Conservation (phyloP, 2,797 vertebrate species). For the Oreochromis grahami region DNA sequence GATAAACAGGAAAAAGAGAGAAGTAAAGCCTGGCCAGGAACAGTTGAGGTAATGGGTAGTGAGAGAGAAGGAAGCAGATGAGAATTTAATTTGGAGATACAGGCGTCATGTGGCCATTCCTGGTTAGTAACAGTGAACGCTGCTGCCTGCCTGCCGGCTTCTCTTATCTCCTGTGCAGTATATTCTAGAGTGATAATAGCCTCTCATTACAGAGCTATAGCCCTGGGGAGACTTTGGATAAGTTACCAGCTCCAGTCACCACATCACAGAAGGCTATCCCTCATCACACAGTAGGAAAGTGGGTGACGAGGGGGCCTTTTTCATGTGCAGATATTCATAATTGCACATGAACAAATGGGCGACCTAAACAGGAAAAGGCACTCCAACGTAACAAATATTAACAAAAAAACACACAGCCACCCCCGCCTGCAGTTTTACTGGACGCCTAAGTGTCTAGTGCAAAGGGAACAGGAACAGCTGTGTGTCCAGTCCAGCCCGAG, state of each 20-base stretch:
- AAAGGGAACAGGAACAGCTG: constrained; percentile 58
- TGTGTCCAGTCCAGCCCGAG: constrained; percentile 31
- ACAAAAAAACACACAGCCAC: not conserved
- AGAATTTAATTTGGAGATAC: constrained; percentile 40
- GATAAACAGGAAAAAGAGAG: constrained; percentile 5
- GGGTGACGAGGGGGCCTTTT: not conserved
- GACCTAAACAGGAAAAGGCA: not conserved
- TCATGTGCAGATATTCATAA: not conserved
- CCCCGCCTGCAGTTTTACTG: constrained; percentile 48
- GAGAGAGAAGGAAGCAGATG: constrained; percentile 13
- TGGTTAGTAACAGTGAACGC: constrained; percentile 20
- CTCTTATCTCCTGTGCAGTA: constrained; percentile 46
- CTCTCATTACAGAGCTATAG: constrained; percentile 54
- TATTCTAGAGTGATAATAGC: constrained; percentile 51
- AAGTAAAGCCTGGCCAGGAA: constrained; percentile 3
- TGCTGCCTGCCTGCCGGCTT: not conserved
- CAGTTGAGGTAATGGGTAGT: constrained; percentile 39
- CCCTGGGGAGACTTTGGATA: constrained; percentile 29
- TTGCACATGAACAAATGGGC: not conserved
- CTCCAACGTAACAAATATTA: constrained; percentile 31
- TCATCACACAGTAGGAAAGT: constrained; percentile 6
- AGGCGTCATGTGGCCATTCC: constrained; percentile 44
- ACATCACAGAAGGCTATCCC: constrained; percentile 12
- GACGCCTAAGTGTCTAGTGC: constrained; percentile 75
- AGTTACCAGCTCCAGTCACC: constrained; percentile 17